Conservation (phyloP, 2,888 invertebrate species). For the Petrolisthes cinctipes region DNA sequence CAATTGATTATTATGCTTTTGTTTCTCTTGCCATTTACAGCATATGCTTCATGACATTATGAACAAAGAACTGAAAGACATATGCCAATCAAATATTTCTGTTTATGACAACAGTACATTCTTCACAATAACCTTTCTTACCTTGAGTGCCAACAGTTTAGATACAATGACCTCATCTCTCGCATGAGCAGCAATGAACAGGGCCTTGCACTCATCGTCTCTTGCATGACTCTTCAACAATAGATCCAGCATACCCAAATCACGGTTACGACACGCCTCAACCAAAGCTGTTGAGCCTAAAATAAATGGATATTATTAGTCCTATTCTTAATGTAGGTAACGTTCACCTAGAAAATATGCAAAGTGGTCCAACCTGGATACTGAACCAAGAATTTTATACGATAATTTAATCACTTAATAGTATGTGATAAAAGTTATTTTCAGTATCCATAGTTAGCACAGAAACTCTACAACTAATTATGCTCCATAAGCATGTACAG, state of each 20-base stretch:
- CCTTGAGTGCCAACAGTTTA: constrained; percentile 84
- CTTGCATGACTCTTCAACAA: constrained; percentile 84
- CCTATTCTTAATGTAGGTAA: no score
- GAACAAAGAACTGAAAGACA: no score
- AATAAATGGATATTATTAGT: background rate
- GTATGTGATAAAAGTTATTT: background rate
- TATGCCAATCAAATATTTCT: constrained; percentile 68
- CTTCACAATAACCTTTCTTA: background rate
- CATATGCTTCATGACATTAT: no score
- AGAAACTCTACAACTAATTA: background rate
- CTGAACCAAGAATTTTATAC: background rate
- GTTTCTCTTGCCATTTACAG: no score
- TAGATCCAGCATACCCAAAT: constrained; percentile 81
- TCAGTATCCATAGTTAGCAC: background rate
- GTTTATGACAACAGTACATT: constrained; percentile 58
- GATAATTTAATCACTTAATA: background rate
- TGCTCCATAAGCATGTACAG: no score
- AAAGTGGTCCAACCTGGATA: no score
- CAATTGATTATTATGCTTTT: no score
- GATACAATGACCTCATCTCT: constrained; percentile 83
- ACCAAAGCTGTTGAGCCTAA: constrained; percentile 75
- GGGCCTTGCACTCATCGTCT: constrained; percentile 87
- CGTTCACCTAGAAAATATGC: no score
- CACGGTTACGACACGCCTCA: constrained; percentile 79
- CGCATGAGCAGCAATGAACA: constrained; percentile 81